Base-by-base conservation (phyloP, 2,888 invertebrate species). In the Hirtodrosophila alboralis region DNA sequence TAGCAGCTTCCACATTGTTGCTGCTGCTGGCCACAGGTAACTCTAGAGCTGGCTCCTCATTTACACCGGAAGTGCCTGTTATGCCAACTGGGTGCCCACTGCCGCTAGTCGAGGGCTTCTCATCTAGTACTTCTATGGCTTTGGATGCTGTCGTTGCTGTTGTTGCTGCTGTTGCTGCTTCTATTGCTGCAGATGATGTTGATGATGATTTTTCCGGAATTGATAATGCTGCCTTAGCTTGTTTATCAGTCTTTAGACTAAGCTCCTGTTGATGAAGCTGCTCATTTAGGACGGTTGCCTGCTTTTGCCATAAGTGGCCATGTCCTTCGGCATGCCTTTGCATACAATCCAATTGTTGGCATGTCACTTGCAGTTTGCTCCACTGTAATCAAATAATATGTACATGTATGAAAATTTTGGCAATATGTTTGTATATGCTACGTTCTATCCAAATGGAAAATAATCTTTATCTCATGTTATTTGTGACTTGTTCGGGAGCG, bases 321-420 rank as follows among this genome's bases (percentile, higher is more conserved):
- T 90, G 90, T 65, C 91, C 90, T 72, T 91, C 91, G 74, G 91
- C 90, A 80, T 91, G 91, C 41, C 90, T 90, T 70, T 90, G 90
- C 90, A 91, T 90, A 76, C 91, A 91, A 84, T 91, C 90, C 83
- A 90, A 87, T 88, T 90, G 90, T 84, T 91, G 91, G 68, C 91
- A 90, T 75, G 91, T 90, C 76, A 89, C 86, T 84, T 90, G 88
- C 78, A 91, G 87, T 85, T 90, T 90, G 76, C 90, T 90, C 91
- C 91, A 91, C 91, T 91, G 77, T 68, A 79, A 75, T 74, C 60
- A 75, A 75, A 71, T 63, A 54, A 87, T 64, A 62, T 64, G 47
- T 36, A 61, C 51, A 61, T 45, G 47, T 51, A 72, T 66, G 14
- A 43, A 49, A 37, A 40, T 12, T 18, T n/a, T 28, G 12, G 31